phyloP scores from a whole-genome alignment of 1,140 invertebrate species.

The Grapholita molesta region DNA sequence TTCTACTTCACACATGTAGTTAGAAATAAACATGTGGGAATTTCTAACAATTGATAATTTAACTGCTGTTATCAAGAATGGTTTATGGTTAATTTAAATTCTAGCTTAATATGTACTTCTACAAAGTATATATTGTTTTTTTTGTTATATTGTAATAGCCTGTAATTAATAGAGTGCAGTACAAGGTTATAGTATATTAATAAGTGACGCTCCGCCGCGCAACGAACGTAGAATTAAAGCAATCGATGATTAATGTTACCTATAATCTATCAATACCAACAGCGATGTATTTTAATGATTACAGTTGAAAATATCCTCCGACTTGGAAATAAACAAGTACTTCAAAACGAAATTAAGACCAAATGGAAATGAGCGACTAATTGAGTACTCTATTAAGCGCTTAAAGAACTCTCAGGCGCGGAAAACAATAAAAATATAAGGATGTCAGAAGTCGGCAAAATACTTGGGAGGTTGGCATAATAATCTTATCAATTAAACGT shows the following conservation, averaged over 20 bases:
- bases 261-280: neutral
- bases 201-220: neutral
- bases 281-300: neutral
- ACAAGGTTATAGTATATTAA: constrained; percentile 13
- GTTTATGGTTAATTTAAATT: neutral
- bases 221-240: neutral
- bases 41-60: neutral
- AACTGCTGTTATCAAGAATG: neutral
- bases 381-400: neutral
- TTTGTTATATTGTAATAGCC: neutral
- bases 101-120: neutral
- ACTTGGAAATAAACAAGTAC: neutral
- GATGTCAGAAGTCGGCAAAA: neutral
- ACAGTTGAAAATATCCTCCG: neutral
- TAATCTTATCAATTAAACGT: neutral
- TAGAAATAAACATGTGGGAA: neutral
- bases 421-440: constrained; percentile 11
- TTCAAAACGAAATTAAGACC: neutral
- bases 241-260: neutral
- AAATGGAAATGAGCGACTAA: constrained; percentile 10
- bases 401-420: neutral
- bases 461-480: neutral
- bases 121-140: neutral
- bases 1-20: neutral
- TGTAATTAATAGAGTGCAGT: neutral